phyloP scores from a whole-genome alignment of 2,113 vertebrate species.

The Eublepharis macularius region DNA sequence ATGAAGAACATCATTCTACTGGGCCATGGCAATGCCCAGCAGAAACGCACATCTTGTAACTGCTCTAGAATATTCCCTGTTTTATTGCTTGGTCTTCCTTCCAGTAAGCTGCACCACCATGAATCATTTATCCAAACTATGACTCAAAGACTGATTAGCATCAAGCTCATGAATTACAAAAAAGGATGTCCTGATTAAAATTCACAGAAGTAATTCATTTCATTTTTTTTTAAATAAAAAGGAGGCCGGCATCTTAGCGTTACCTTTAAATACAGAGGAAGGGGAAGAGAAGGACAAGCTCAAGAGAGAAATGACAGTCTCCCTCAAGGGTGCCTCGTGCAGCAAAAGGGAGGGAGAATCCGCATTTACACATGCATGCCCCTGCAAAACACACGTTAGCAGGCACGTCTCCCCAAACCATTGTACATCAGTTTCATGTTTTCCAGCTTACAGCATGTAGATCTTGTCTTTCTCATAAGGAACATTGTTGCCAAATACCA shows the following conservation, averaged over 20 bases:
- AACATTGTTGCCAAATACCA: background rate
- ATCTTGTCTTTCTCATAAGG: background rate
- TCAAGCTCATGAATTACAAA: constrained; percentile 43
- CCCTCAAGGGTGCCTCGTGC: background rate
- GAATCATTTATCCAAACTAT: constrained; percentile 48
- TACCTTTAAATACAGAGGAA: background rate
- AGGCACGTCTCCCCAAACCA: background rate
- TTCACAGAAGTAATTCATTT: constrained; percentile 31
- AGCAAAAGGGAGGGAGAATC: constrained; percentile 33
- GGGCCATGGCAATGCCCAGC: constrained; percentile 26
- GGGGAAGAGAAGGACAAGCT: background rate
- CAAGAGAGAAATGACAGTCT: background rate
- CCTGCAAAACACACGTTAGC: background rate
- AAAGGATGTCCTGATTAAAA: constrained; percentile 59
- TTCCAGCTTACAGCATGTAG: background rate
- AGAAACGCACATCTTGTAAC: constrained; percentile 34
- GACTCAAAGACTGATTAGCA: constrained; percentile 47
- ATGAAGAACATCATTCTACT: constrained; percentile 17
- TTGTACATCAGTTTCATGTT: background rate
- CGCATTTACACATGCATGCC: background rate
- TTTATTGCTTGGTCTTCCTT: constrained; percentile 46
- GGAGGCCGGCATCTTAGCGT: constrained; percentile 19
- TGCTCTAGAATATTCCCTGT: constrained; percentile 42
- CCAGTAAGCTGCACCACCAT: constrained; percentile 48
- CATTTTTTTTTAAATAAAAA: constrained; percentile 23